phyloP scores from a whole-genome alignment of 2,888 invertebrate species.

The Vesta saturnalis region DNA sequence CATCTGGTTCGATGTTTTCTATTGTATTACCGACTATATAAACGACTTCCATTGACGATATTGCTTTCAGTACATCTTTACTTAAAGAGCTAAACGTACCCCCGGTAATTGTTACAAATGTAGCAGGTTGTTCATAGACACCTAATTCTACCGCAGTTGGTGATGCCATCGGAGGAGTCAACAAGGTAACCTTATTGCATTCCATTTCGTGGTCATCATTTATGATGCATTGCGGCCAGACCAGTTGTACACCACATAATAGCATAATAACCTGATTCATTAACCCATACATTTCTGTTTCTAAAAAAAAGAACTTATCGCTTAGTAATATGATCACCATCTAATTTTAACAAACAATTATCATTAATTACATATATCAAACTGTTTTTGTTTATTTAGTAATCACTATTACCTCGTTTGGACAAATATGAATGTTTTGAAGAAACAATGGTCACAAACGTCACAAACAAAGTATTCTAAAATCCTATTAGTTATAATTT shows the following conservation, averaged over 20 bases:
- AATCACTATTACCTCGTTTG: too few relatives aligned
- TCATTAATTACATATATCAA: too few relatives aligned
- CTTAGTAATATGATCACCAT: too few relatives aligned
- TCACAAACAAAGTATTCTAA: too few relatives aligned
- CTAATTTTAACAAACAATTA: neutral
- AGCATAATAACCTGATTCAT: neutral
- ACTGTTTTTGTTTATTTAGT: too few relatives aligned
- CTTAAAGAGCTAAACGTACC: neutral
- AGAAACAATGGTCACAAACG: too few relatives aligned
- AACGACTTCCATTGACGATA: neutral
- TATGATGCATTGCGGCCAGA: neutral
- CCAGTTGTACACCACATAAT: neutral
- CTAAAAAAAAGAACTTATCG: too few relatives aligned
- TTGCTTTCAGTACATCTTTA: neutral
- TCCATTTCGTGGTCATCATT: neutral
- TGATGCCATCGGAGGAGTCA: neutral
- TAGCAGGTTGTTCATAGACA: neutral
- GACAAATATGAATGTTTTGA: too few relatives aligned
- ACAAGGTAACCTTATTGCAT: neutral
- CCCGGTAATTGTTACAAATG: neutral
- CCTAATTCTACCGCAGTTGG: neutral
- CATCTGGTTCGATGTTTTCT: neutral
- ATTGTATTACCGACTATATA: neutral
- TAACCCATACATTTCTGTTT: neutral
- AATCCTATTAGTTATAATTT: too few relatives aligned